A percentile compares a stretch with the other conserved stretches of the same genome.
These are phyloP conservation scores for Drosophila gunungcola DNA, from an alignment of 1,140 invertebrate genomes.

Conservation along the genomic window DNA sequence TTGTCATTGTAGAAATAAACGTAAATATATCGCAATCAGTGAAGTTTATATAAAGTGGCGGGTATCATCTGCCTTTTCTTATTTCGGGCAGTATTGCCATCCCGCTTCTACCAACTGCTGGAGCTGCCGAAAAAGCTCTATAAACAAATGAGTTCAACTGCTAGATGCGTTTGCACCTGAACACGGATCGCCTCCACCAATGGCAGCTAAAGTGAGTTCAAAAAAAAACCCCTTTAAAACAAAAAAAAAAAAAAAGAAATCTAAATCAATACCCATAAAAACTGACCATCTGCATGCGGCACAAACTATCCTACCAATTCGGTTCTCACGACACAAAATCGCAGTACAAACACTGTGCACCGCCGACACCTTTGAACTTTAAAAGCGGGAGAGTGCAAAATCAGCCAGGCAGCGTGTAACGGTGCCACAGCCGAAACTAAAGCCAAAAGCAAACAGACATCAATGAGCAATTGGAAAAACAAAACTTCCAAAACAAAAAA, in stretches of 20 bases:
- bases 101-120: constrained; percentile 26
- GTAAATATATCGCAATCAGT: constrained; percentile 18
- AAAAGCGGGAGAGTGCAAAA: constrained; percentile 78
- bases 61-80: constrained; percentile 23
- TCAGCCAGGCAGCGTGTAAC: constrained; percentile 34
- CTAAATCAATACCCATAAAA: constrained; percentile 7
- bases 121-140: constrained; percentile 26
- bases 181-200: constrained; percentile 51
- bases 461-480: constrained; percentile 63
- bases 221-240: neutral
- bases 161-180: constrained; percentile 50
- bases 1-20: constrained; percentile 28
- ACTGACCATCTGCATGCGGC: constrained; percentile 38
- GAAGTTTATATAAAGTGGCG: constrained; percentile 41
- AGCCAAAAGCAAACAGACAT: constrained; percentile 75
- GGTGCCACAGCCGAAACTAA: constrained; percentile 42
- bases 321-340: constrained; percentile 70
- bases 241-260: neutral
- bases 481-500: too few relatives aligned
- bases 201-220: constrained; percentile 71
- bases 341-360: constrained; percentile 38
- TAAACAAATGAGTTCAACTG: constrained; percentile 35
- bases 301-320: constrained; percentile 47
- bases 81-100: constrained; percentile 50
- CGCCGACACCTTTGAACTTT: constrained; percentile 79